Conservation (phyloP, 2,888 invertebrate genomes). For the Poecilus cupreus region DNA sequence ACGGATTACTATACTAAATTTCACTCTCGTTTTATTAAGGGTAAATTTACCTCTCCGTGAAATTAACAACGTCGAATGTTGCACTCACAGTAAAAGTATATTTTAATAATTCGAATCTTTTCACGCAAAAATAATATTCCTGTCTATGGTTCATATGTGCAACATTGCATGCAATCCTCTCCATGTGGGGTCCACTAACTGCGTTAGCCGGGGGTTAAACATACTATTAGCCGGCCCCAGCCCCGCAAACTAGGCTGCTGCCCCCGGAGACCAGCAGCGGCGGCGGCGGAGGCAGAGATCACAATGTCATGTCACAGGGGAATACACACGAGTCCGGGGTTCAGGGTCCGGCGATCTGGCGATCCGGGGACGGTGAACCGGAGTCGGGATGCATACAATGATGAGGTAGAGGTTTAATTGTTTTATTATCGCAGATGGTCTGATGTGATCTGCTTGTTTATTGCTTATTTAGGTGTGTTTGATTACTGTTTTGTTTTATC, state of each 20-base stretch:
- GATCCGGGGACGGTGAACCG: not conserved
- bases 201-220: conserved; percentile 49
- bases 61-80: too few relatives aligned
- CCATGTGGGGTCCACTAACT: not conserved
- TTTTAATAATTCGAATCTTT: too few relatives aligned
- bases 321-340: not conserved
- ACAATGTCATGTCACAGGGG: conserved; percentile 22
- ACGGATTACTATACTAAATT: too few relatives aligned
- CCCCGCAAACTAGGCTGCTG: not conserved
- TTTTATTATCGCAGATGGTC: conserved; percentile 26
- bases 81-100: too few relatives aligned
- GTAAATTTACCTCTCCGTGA: too few relatives aligned
- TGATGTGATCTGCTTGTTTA: too few relatives aligned
- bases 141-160: not conserved
- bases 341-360: not conserved
- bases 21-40: too few relatives aligned
- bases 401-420: conserved; percentile 41
- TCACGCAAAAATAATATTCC: not conserved
- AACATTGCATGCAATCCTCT: conserved; percentile 18
- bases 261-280: conserved; percentile 8
- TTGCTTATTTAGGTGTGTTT: too few relatives aligned
- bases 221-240: conserved; percentile 36
- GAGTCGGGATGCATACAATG: too few relatives aligned
- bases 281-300: conserved; percentile 1
- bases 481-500: too few relatives aligned